These are phyloP conservation scores for Eueremaeus valkanovi DNA, from an alignment of 2,888 invertebrate species.

Conservation along the genomic window DNA sequence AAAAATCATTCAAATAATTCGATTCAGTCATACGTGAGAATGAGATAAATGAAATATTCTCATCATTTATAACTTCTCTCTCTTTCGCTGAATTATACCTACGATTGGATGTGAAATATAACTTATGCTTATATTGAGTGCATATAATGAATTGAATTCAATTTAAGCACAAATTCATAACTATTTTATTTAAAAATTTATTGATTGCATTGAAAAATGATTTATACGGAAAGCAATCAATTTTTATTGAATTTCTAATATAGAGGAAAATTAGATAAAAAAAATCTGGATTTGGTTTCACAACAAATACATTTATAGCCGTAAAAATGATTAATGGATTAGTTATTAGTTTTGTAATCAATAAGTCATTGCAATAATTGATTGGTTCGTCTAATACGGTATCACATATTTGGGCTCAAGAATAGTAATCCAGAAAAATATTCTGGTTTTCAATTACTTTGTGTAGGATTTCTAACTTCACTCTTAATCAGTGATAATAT, in stretches of 20 bases:
- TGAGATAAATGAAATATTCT: neutral
- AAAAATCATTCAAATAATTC: neutral
- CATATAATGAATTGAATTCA: no score
- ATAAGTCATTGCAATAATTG: neutral
- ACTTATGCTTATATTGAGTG: no score
- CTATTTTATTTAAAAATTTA: neutral
- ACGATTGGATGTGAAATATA: no score
- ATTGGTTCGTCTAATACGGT: neutral
- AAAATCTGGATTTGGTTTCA: neutral
- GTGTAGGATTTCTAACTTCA: neutral
- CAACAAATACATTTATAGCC: neutral
- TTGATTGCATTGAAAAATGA: no score
- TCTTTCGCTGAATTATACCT: no score
- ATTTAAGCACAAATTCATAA: neutral
- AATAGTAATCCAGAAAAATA: neutral
- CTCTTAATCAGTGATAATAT: no score
- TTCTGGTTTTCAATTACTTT: neutral
- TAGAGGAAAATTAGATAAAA: neutral
- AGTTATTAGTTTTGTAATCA: neutral
- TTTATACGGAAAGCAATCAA: neutral
- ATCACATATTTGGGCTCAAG: no score
- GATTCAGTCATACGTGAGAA: neutral
- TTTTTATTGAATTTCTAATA: neutral
- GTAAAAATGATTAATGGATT: neutral
- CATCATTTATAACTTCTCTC: conserved; percentile 1